Evolutionary conservation across 1,140 invertebrate species (phyloP).

Genomic region (Caenorhabditis tropicalis): DNA sequence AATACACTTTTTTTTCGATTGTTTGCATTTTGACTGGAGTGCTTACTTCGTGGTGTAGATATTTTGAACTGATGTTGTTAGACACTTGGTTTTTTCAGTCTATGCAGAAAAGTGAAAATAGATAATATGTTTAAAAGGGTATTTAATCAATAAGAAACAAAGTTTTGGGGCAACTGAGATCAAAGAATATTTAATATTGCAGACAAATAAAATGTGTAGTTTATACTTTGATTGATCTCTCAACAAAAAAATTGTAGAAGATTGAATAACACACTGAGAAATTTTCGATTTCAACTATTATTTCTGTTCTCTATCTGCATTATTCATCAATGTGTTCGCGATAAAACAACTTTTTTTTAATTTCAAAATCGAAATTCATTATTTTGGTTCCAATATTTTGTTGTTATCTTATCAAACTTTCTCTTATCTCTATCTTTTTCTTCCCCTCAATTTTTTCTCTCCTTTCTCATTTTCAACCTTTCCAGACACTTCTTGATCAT

Average conservation of each 20-base stretch:
- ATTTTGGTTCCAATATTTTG: background rate
- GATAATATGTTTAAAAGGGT: background rate
- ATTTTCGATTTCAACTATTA: no score
- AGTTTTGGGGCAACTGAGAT: background rate
- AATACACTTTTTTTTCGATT: background rate
- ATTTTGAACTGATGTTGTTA: slow-evolving; percentile 24
- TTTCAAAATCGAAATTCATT: no score
- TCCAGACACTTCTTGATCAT: background rate
- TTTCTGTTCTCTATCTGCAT: no score
- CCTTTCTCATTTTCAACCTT: background rate
- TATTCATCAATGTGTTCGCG: no score
- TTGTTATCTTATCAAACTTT: background rate
- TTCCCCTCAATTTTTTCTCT: no score
- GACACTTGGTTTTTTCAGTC: background rate
- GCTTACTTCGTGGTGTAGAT: background rate
- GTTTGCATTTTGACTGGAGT: slow-evolving; percentile 16
- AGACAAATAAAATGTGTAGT: no score
- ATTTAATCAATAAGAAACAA: background rate
- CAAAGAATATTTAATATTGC: no score
- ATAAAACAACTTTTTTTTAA: no score
- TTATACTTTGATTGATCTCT: no score
- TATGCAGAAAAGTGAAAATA: background rate
- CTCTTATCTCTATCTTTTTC: background rate
- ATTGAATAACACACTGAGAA: no score
- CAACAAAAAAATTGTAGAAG: no score